Conservation (phyloP, 2,888 invertebrate genomes). For the Herminia tarsipennalis region DNA sequence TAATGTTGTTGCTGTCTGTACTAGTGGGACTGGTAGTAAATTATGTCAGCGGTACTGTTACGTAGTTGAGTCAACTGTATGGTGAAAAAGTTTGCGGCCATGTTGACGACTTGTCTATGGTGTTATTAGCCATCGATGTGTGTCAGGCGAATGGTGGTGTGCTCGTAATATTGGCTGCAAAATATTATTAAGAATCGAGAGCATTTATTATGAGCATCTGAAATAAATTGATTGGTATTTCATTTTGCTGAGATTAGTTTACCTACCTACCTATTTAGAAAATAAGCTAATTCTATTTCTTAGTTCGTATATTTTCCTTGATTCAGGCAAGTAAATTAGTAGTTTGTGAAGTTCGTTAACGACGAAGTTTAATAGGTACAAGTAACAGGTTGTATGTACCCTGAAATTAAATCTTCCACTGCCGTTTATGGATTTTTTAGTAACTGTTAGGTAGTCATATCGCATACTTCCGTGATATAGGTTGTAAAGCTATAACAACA, state of each 20-base stretch:
- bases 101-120: conserved; percentile 36
- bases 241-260: background rate
- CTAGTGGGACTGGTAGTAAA: conserved; percentile 23
- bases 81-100: conserved; percentile 37
- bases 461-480: no score
- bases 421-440: no score
- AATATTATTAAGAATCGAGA: conserved; percentile 12
- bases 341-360: no score
- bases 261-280: no score
- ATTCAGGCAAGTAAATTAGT: no score
- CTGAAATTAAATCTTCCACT: no score
- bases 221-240: background rate
- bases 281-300: no score
- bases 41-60: conserved; percentile 50
- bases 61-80: conserved; percentile 29
- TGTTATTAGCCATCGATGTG: conserved; percentile 36
- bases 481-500: no score
- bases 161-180: conserved; percentile 27
- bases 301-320: no score
- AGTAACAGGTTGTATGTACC: no score
- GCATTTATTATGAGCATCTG: background rate
- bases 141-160: conserved; percentile 29
- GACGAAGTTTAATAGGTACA: no score
- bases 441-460: no score
- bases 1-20: conserved; percentile 21